These are phyloP conservation scores for Argentina silus DNA, from an alignment of 2,797 vertebrate species.

Conservation along the genomic window DNA sequence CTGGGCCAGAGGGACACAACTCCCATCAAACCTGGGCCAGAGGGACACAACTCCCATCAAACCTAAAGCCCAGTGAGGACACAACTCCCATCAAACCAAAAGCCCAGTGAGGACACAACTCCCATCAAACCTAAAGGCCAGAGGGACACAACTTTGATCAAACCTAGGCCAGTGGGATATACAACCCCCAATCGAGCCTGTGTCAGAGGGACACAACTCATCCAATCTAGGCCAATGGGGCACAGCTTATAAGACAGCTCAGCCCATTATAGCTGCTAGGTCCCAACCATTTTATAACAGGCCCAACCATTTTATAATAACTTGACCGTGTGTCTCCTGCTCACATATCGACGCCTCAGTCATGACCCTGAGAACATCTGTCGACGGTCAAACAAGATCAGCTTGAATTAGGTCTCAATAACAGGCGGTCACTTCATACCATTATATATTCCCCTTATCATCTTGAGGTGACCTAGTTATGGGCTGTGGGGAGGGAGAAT, in stretches of 20 bases:
- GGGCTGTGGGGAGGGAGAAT: not conserved
- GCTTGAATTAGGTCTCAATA: not conserved
- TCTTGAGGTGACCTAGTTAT: constrained; percentile 8
- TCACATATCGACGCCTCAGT: constrained; percentile 4
- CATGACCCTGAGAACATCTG: not conserved
- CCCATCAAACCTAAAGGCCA: too few species aligned
- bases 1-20: not conserved
- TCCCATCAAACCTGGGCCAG: constrained; percentile 20
- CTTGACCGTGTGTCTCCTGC: not conserved
- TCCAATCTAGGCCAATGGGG: not conserved
- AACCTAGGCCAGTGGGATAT: too few species aligned
- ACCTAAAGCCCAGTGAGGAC: too few species aligned
- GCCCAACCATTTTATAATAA: too few species aligned
- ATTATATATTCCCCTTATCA: constrained; percentile 5
- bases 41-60: not conserved
- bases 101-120: too few species aligned
- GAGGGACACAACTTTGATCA: too few species aligned
- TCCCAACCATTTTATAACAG: too few species aligned
- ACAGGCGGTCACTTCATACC: constrained; percentile 14
- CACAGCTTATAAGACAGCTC: too few species aligned
- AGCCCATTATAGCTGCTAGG: too few species aligned
- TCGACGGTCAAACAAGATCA: constrained; percentile 6
- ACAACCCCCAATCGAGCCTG: too few species aligned
- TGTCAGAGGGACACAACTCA: constrained; percentile 31
- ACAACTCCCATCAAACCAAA: too few species aligned